Percentiles rank a stretch among this genome's conserved stretches.
phyloP scores from a whole-genome alignment of 2,888 invertebrate species.

The Ochropleura plecta region DNA sequence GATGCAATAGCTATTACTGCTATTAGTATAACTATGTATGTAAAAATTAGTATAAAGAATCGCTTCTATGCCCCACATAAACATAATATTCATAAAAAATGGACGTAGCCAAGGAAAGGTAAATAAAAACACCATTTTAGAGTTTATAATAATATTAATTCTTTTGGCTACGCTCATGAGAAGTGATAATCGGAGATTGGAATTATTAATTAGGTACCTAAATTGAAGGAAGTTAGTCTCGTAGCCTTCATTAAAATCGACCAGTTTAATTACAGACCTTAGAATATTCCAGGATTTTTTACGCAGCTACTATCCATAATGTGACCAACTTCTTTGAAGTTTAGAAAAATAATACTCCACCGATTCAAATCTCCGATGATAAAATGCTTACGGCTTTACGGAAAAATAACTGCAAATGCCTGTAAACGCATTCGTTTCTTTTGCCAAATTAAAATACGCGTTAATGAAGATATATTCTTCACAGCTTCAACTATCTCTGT shows the following conservation, averaged over 20 bases:
- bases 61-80: conserved; percentile 49
- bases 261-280: background rate
- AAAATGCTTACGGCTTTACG: conserved; percentile 35
- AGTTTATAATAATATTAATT: conserved; percentile 5
- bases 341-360: background rate
- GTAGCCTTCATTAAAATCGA: background rate
- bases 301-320: background rate
- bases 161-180: conserved; percentile 28
- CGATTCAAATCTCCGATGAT: background rate
- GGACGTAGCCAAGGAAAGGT: conserved; percentile 14
- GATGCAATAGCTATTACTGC: conserved; percentile 51
- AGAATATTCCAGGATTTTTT: background rate
- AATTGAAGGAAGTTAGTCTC: background rate
- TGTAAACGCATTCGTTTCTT: conserved; percentile 43
- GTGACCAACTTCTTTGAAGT: too few species aligned
- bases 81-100: conserved; percentile 9
- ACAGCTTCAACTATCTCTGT: conserved; percentile 55
- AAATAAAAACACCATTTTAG: conserved; percentile 15
- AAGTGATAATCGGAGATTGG: background rate
- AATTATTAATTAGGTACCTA: background rate
- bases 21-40: conserved; percentile 33
- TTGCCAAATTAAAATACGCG: conserved; percentile 41
- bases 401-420: conserved; percentile 24
- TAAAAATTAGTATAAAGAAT: conserved; percentile 23
- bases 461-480: conserved; percentile 14